Base-by-base conservation (phyloP, 2,113 vertebrate genomes). In the Psittacus erithacus region DNA sequence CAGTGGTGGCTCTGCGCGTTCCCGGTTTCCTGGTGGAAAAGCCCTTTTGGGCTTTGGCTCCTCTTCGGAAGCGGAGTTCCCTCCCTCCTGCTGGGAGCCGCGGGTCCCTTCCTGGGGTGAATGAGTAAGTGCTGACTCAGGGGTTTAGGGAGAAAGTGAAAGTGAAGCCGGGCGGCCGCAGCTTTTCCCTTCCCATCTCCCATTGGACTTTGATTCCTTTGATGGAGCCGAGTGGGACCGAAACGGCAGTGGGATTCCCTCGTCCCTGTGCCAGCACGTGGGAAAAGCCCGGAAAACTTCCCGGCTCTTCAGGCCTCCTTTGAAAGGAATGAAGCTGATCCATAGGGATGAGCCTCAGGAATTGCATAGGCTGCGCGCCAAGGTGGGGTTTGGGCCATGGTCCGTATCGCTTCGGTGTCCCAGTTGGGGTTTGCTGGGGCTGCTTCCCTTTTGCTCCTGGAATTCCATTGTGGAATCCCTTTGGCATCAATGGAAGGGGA, bases 121-220 rank as follows among this genome's bases (percentile, higher is more conserved):
- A 84, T 89, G 86, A 85, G 28, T 75, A 84, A 88, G 53, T 85
- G 67, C 86, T 84, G 86, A 75, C 53, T 75, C 75, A n/a, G 47
- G 23, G 55, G 7, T 85, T 85, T n/a, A 1, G 14, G 68, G 5
- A 24, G 62, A 84, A 69, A 85, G 22, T 0, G 80, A 84, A 85
- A 85, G 86, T 11, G 2, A 35, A 17, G 2, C 46, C 0, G n/a
- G 15, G 41, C 22, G 46, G 53, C 33, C 9, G 7, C 43, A 2
- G 7, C 29, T 57, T 17, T 55, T 33, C 83, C 46, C 44, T 23
- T n/a, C 14, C 62, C 1, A 0, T n/a, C 4, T n/a, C 55, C 55
- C 55, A 23, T 59, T 15, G 33, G 55, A 59, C 55, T 59, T 59
- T 59, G 55, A 15, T 23, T 4, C 55, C 55, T 23, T 3, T 5